Evolutionary conservation across 2,888 invertebrate species (phyloP), one percentile per base, ranked within the genome.

Genomic region (Scaptomyza parva): DNA sequence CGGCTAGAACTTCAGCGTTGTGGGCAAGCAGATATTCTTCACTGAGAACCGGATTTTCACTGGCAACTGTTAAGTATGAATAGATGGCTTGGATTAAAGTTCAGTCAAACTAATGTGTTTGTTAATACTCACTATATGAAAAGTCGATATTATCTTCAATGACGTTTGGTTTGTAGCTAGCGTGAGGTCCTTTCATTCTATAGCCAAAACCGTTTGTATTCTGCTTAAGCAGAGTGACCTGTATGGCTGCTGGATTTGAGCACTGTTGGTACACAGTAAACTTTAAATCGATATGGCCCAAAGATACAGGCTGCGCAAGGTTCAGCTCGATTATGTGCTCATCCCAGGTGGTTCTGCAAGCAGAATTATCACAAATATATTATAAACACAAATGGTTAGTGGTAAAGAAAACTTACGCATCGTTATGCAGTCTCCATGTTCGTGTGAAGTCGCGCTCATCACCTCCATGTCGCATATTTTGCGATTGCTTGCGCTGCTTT

Each of bases 241-340:
- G 95, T 79, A 98, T 96, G 47, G 95, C 94, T 0, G 97, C 97
- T 41, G 95, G 93, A 71, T 94, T 94, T 1, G 95, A 93, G 83
- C 96, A 96, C 5, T 95, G 94, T 5, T 95, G 93, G 89, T 97
- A 97, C 30, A 98, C 92, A 0, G 95, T 95, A 89, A 97, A 98
- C 73, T 96, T 95, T 44, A 98, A 94, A 90, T 98, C 97, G 22
- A 98, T 95, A 87, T 98, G 98, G n/a, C 97, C 97, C 57, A 98
- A 92, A 33, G 94, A 94, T 2, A 95, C 94, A 48, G 95, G 95
- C 73, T 95, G 94, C 0, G 97, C 96, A 54, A 98, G 90, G 0
- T 97, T 96, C 7, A 98, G 92, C 90, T 98, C 98, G 84, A 98
- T 95, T 24, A 98, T 94, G 86, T 98, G 98, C 89, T 98, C 98